Conservation (phyloP, 2,113 vertebrate genomes). For the Centropristis striata region DNA sequence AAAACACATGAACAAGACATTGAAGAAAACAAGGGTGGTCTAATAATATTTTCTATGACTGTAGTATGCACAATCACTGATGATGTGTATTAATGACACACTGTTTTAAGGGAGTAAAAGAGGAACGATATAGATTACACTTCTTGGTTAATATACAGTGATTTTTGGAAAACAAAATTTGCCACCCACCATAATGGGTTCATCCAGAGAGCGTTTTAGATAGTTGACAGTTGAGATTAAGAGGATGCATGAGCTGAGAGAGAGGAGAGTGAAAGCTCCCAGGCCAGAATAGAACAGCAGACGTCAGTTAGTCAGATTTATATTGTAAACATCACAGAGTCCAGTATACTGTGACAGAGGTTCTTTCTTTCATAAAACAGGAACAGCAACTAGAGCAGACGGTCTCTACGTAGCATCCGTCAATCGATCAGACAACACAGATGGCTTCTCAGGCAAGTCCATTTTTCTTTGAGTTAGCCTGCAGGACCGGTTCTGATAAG, state of each 20-base stretch:
- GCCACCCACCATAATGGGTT: neutral
- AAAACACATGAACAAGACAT: neutral
- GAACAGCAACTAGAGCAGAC: constrained; percentile 24
- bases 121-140: too few relatives aligned
- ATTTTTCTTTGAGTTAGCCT: constrained; percentile 32
- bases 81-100: too few relatives aligned
- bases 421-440: constrained; percentile 39
- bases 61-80: too few relatives aligned
- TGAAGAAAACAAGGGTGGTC: too few relatives aligned
- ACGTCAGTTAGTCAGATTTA: neutral
- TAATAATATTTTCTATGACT: too few relatives aligned
- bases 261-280: neutral
- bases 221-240: constrained; percentile 2
- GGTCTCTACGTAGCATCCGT: neutral
- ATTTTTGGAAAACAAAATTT: neutral
- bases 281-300: neutral
- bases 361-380: constrained; percentile 11
- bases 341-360: neutral
- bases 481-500: constrained; percentile 15
- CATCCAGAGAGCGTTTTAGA: constrained; percentile 6
- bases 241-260: neutral
- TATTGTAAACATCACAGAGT: constrained; percentile 13
- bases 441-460: constrained; percentile 15
- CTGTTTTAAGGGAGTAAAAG: too few relatives aligned
- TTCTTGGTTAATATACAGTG: too few relatives aligned